phyloP scores from a whole-genome alignment of 1,140 invertebrate species.

The Chionoecetes opilio region DNA sequence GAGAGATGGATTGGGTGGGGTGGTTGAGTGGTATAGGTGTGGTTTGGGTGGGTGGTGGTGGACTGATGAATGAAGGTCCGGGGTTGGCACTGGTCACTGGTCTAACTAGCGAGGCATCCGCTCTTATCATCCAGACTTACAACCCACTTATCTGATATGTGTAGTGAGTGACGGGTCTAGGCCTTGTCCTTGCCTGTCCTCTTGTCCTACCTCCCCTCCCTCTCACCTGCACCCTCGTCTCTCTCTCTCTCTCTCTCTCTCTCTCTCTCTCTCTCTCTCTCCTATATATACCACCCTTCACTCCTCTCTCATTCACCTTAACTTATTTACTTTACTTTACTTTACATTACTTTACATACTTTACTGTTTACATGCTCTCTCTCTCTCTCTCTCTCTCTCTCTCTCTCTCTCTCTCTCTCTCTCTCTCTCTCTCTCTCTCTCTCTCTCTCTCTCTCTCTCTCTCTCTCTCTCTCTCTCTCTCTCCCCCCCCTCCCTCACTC shows the following conservation, averaged over 20 bases:
- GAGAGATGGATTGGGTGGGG: too few relatives aligned
- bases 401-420: slow-evolving; percentile 9
- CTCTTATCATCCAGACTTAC: background rate
- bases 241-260: too few relatives aligned
- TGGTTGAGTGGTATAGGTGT: too few relatives aligned
- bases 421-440: slow-evolving; percentile 39
- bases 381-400: too few relatives aligned
- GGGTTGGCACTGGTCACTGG: background rate
- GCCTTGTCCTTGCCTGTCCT: background rate
- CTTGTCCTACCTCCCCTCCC: too few relatives aligned
- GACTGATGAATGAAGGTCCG: background rate
- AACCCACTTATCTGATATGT: background rate
- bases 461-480: background rate
- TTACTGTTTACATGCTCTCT: too few relatives aligned
- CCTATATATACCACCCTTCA: too few relatives aligned
- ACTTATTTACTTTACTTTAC: too few relatives aligned
- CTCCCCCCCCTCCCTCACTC: background rate
- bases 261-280: too few relatives aligned
- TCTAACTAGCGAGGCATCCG: background rate
- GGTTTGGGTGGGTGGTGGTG: background rate
- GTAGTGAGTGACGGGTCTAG: background rate
- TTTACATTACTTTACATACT: too few relatives aligned
- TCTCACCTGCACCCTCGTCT: too few relatives aligned
- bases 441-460: slow-evolving; percentile 52
- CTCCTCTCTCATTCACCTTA: too few relatives aligned